A percentile compares a stretch with the other conserved stretches of the same genome.
These are phyloP conservation scores for Hymenochirus boettgeri DNA, from an alignment of 2,113 vertebrate genomes.

Conservation along the genomic window DNA sequence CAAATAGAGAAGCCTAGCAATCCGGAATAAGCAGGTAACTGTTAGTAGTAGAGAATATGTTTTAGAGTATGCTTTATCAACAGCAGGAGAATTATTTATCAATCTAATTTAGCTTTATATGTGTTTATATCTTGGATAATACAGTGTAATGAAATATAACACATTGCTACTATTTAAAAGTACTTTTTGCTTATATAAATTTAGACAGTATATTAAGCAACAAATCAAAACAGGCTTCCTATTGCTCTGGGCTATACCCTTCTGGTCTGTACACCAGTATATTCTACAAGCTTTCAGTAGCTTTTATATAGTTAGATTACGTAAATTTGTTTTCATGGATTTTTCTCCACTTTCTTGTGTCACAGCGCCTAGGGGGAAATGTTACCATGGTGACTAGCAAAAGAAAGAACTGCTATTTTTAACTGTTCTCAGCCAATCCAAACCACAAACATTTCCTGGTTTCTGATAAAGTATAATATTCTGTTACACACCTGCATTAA, in stretches of 20 bases:
- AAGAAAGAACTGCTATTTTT: constrained; percentile 41
- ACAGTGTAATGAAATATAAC: too few species aligned
- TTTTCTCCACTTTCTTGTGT: constrained; percentile 38
- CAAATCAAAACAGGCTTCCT: not conserved
- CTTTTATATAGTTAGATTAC: constrained; percentile 41
- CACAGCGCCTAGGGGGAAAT: constrained; percentile 36
- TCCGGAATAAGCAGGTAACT: too few species aligned
- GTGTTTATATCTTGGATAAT: too few species aligned
- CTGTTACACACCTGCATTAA: constrained; percentile 25
- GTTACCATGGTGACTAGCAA: constrained; percentile 38
- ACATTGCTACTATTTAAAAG: too few species aligned
- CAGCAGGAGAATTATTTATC: too few species aligned
- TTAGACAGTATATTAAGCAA: not conserved
- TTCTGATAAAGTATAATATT: constrained; percentile 21
- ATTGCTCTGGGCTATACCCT: not conserved
- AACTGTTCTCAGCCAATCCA: constrained; percentile 37
- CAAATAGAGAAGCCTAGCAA: too few species aligned
- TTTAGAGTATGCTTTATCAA: too few species aligned
- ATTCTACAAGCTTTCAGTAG: constrained; percentile 25
- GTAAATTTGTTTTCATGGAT: constrained; percentile 44
- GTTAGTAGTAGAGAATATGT: too few species aligned
- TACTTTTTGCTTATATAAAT: too few species aligned
- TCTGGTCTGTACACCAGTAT: constrained; percentile 18
- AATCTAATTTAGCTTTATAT: too few species aligned
- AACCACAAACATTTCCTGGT: constrained; percentile 28